Percentiles rank a stretch among this genome's conserved stretches.
Conservation (phyloP, 35 echinoderm and acorn worm genomes). For the Lytechinus pictus region DNA sequence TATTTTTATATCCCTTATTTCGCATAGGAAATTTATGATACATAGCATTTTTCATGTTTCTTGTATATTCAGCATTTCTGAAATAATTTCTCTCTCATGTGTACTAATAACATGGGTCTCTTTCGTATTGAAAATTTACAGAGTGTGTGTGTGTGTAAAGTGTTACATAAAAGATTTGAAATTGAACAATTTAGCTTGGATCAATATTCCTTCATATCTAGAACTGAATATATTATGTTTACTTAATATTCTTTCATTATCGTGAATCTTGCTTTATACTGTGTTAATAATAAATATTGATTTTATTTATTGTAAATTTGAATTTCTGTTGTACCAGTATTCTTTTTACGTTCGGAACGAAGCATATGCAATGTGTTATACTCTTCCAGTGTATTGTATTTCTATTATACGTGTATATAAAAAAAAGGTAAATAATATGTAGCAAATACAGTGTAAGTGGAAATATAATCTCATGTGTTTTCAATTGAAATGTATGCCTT, state of each 20-base stretch:
- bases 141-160: background rate
- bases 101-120: background rate
- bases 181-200: background rate
- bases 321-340: slow-evolving; percentile 26
- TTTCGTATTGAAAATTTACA: background rate
- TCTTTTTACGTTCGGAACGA: background rate
- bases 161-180: background rate
- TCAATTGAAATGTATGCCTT: background rate
- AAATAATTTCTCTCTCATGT: background rate
- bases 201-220: background rate
- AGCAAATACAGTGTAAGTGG: background rate
- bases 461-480: slow-evolving; percentile 24
- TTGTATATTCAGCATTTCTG: slow-evolving; percentile 7
- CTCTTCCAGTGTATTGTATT: slow-evolving; percentile 23
- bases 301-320: slow-evolving; percentile 24
- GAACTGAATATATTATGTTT: background rate
- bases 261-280: background rate
- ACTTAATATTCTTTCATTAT: background rate
- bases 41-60: background rate
- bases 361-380: slow-evolving; percentile 37
- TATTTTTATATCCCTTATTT: background rate
- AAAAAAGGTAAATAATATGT: slow-evolving; percentile 15
- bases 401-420: background rate
- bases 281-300: background rate
- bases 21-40: background rate